Evolutionary conservation across 37 sponge, comb jelly and placozoan species (phyloP), one percentile per base, ranked within the genome.

Genomic region (Chondrilla cf. caribensis): DNA sequence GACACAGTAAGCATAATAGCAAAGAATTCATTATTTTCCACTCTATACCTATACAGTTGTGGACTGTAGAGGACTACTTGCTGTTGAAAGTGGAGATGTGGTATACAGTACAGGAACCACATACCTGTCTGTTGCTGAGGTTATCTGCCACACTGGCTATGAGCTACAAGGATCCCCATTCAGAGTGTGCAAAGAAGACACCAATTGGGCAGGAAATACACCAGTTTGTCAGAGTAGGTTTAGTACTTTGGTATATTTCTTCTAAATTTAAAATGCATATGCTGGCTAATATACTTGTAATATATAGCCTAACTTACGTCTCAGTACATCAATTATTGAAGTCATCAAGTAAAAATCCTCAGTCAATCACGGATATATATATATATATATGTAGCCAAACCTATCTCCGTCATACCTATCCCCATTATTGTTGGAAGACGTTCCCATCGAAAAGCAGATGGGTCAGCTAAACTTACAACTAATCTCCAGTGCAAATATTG

Each of bases 101-200:
- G 40, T 42, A 73, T 73, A 40, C 25, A 73, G 76, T 40, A 29
- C 64, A 28, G 76, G 76, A 4, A 73, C 76, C 21, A 42, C 76
- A 1, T 73, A 43, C 76, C 36, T 24, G 3, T 73, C 76, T 36
- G 76, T 73, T 15, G 76, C 76, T 39, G 24, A 39, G 43, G 22
- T 43, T 37, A 43, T 37, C 21, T 73, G 76, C 43, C 44, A 73
- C 25, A 37, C 29, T 39, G 76, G 76, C 19, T 73, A 73, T 42
- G 44, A 25, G 44, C 44, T 73, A 25, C 11, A 39, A n/a, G 41
- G 44, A 7, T n/a, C 41, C 19, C 24, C 41, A n/a, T n/a, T 42
- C 44, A 73, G 76, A 42, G 44, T 42, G 7, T 73, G 76, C 24
- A 21, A n/a, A 37, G 44, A 73, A n/a, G 36, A 39, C 6, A 43